These are phyloP conservation scores for Gonocerus acuteangulatus DNA, from an alignment of 2,888 invertebrate species.

Conservation along the genomic window DNA sequence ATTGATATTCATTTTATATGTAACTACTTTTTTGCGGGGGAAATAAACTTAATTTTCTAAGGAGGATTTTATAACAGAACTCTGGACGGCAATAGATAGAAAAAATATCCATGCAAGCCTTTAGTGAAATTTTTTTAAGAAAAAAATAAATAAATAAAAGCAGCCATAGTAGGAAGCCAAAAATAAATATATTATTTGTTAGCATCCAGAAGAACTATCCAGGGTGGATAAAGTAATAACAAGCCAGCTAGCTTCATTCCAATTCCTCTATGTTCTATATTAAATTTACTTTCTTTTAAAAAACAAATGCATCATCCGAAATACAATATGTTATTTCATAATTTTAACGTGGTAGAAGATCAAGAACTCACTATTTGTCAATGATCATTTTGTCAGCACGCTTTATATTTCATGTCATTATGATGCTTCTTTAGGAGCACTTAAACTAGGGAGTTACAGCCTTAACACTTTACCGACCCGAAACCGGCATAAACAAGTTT, in stretches of 20 bases:
- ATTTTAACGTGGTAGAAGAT: too few species aligned
- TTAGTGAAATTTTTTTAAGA: neutral
- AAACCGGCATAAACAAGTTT: too few species aligned
- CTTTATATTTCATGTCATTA: too few species aligned
- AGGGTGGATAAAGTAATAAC: neutral
- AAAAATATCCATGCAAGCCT: constrained; percentile 17
- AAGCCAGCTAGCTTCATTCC: constrained; percentile 11
- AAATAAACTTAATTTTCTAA: neutral
- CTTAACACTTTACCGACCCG: too few species aligned
- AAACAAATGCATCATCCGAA: too few species aligned
- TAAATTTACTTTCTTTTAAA: too few species aligned
- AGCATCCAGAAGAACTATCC: neutral
- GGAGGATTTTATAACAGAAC: neutral
- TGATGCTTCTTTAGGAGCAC: too few species aligned
- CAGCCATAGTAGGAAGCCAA: neutral
- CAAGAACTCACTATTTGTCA: too few species aligned
- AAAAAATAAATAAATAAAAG: neutral
- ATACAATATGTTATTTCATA: too few species aligned
- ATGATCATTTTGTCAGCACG: too few species aligned
- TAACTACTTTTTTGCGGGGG: neutral
- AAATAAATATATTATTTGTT: neutral
- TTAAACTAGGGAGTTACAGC: too few species aligned
- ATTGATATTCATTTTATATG: too few species aligned
- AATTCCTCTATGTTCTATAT: neutral
- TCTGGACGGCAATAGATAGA: constrained; percentile 17